Conservation (phyloP, 1,140 invertebrate species). For the Ceratina japonica region DNA sequence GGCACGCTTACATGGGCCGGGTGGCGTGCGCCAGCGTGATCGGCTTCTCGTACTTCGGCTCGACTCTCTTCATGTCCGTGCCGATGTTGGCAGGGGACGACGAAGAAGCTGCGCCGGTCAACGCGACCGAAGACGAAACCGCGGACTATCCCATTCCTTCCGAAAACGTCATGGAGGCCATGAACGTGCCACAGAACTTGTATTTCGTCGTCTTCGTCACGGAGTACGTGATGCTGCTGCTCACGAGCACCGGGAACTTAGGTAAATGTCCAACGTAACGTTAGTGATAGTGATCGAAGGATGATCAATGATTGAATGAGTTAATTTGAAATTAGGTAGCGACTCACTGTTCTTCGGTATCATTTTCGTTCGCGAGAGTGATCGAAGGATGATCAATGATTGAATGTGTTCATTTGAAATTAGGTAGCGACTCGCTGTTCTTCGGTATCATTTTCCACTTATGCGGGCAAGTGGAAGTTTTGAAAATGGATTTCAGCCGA, state of each 20-base stretch:
- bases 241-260: conserved; percentile 23
- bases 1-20: conserved; percentile 28
- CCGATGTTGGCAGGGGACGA: background rate
- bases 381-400: too few relatives aligned
- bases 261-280: conserved; percentile 31
- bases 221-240: background rate
- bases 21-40: conserved; percentile 13
- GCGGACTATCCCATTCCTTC: conserved; percentile 30
- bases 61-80: background rate
- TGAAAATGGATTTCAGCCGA: conserved; percentile 24
- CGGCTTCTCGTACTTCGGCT: conserved; percentile 22
- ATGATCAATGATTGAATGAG: too few relatives aligned
- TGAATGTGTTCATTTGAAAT: too few relatives aligned
- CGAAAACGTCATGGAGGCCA: background rate
- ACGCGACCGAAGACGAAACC: background rate
- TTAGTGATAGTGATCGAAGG: too few relatives aligned
- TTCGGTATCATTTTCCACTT: conserved; percentile 48
- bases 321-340: too few relatives aligned
- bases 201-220: background rate
- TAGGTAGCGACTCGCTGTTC: conserved; percentile 51
- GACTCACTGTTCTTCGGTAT: too few relatives aligned
- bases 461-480: conserved; percentile 47
- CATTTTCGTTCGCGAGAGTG: too few relatives aligned
- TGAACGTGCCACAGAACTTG: conserved; percentile 7
- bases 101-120: background rate